A percentile compares a stretch with the other conserved stretches of the same genome.
These are phyloP conservation scores for Catagonus wagneri DNA, from an alignment of 2,113 vertebrate species.

Conservation along the genomic window DNA sequence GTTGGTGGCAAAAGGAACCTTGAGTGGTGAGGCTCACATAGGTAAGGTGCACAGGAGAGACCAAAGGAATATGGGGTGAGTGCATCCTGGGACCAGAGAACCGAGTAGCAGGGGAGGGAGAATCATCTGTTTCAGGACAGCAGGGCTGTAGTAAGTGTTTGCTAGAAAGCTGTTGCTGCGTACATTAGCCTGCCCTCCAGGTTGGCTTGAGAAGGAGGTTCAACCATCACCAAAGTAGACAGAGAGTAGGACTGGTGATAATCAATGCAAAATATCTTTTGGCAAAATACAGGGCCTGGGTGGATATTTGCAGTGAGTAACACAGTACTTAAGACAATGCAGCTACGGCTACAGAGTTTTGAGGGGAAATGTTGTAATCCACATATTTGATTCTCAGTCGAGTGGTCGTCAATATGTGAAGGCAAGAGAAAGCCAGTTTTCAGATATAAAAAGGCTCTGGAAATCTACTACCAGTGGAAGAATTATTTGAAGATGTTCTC, in stretches of 20 bases:
- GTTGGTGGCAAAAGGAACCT: not conserved
- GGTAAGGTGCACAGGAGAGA: not conserved
- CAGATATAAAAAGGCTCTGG: conserved; percentile 14
- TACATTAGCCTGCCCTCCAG: not conserved
- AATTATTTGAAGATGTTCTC: conserved; percentile 29
- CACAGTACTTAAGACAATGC: not conserved
- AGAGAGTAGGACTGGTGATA: not conserved
- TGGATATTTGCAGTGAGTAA: not conserved
- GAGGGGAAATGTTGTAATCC: not conserved
- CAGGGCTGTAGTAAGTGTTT: not conserved
- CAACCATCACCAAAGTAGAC: not conserved
- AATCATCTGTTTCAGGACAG: not conserved
- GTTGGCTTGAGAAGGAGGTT: not conserved
- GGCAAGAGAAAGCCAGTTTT: conserved; percentile 20
- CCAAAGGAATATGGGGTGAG: not conserved
- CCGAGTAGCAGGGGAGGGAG: not conserved
- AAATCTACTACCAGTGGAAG: not conserved
- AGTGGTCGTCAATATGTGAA: conserved; percentile 20
- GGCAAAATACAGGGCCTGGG: not conserved
- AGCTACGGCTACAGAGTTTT: not conserved
- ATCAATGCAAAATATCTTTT: not conserved
- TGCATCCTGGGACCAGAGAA: not conserved
- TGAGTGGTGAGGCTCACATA: not conserved
- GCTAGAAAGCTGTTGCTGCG: not conserved
- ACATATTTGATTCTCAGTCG: conserved; percentile 32